Conservation (phyloP, 2,113 vertebrate species). For the Dasyprocta punctata region DNA sequence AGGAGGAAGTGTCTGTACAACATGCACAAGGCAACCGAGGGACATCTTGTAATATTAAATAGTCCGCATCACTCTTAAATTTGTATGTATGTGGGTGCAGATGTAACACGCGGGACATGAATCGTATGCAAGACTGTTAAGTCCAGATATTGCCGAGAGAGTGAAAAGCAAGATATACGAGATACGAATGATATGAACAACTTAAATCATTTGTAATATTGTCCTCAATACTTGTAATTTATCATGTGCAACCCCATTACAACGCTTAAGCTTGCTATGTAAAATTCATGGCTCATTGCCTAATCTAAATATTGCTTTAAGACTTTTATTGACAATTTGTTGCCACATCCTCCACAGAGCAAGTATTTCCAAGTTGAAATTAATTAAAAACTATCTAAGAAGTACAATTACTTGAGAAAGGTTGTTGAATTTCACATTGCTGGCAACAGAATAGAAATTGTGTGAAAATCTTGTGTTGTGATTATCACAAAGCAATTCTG, state of each 20-base stretch:
- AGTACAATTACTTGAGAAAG: conserved; percentile 56
- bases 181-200: neutral
- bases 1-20: rapidly evolving
- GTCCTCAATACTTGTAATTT: neutral
- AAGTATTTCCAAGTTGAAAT: conserved; percentile 67
- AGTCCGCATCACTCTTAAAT: neutral
- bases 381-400: conserved; percentile 75
- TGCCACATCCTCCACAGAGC: conserved; percentile 59
- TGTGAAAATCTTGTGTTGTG: neutral
- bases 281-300: conserved; percentile 71
- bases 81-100: neutral
- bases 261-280: neutral
- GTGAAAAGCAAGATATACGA: neutral
- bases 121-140: neutral
- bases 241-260: neutral
- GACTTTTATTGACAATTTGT: conserved; percentile 75
- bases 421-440: conserved; percentile 39
- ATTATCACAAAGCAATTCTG: conserved; percentile 2
- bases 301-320: conserved; percentile 65
- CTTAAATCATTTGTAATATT: neutral
- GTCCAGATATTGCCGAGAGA: neutral
- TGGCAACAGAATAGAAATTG: conserved; percentile 56
- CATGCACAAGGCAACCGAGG: neutral
- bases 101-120: neutral
- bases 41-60: neutral